Base-by-base conservation (phyloP, 2,113 vertebrate genomes). In the Ariopsis seemanni region DNA sequence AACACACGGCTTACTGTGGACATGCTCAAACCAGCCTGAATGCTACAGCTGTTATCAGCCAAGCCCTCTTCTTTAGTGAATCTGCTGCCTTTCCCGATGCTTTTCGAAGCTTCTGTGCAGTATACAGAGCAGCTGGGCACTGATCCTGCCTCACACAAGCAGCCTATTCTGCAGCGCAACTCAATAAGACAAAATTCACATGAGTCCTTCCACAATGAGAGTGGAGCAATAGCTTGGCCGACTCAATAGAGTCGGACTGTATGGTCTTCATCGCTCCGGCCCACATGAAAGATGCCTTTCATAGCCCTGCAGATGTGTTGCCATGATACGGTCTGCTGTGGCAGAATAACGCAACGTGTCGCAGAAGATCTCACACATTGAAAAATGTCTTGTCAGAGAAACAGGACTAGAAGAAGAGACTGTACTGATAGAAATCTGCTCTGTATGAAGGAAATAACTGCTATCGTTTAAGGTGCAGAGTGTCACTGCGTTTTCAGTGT, bases 271-370 rank as follows among this genome's bases (percentile, higher is more conserved):
- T 80, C 42, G n/a, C 83, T 82, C 69, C n/a, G 48, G 25, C 69
- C 84, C 57, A 60, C 77, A 87, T 90, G 93, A 95, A 94, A 93
- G 93, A 91, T 85, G 78, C 91, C 92, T 94, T 95, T 96, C 92
- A 95, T 83, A 87, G 86, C 80, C 14, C 89, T 88, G 90, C 95
- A 95, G 95, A 95, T 95, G 94, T 95, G 93, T 95, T 89, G 87
- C 94, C 94, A 94, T 94, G 94, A 90, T 93, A 90, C 95, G 92
- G 90, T 69, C 80, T 85, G 52, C 89, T 90, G 90, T 92, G 91
- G 90, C 87, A 88, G 84, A 95, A 94, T 92, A 93, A 95, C 71
- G 89, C 88, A 4, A 77, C 86, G 30, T 81, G 71, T 86, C 87
- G 90, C 92, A 90, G 89, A 89, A 90, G 91, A 86, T 80, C 89